Percentiles rank a stretch among this genome's conserved stretches.
Conservation (phyloP, 92 coral and sea anemone genomes). For the Hydrozoanthus gracilis region DNA sequence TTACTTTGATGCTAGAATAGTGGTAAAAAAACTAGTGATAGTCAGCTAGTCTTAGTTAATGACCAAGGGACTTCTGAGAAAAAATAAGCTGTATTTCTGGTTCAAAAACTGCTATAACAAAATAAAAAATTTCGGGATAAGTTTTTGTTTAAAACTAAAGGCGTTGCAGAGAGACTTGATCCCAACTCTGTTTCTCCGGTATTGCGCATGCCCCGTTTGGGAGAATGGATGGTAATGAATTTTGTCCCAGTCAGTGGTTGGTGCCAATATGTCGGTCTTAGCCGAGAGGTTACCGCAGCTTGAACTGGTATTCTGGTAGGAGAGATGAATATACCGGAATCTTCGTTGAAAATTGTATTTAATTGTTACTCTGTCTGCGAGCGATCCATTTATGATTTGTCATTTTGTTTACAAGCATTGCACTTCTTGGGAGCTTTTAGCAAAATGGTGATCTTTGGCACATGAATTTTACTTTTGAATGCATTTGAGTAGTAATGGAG, state of each 20-base stretch:
- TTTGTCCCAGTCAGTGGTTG: not conserved
- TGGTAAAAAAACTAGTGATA: not conserved
- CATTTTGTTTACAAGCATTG: no score
- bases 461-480: no score
- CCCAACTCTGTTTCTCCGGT: not conserved
- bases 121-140: not conserved
- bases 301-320: no score
- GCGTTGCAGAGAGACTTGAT: not conserved
- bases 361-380: no score
- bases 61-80: not conserved
- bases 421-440: no score
- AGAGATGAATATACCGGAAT: no score
- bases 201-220: not conserved
- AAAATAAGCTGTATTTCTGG: not conserved
- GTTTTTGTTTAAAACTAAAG: not conserved
- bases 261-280: not conserved
- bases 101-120: not conserved
- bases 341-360: no score
- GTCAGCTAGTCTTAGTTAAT: not conserved
- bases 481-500: no score
- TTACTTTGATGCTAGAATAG: not conserved
- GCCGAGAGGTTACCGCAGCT: not conserved
- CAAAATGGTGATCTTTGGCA: no score
- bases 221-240: not conserved
- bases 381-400: no score